Evolutionary conservation across 2,113 vertebrate genomes (phyloP), one percentile per base, ranked within the genome.

Genomic region (Mus pahari): DNA sequence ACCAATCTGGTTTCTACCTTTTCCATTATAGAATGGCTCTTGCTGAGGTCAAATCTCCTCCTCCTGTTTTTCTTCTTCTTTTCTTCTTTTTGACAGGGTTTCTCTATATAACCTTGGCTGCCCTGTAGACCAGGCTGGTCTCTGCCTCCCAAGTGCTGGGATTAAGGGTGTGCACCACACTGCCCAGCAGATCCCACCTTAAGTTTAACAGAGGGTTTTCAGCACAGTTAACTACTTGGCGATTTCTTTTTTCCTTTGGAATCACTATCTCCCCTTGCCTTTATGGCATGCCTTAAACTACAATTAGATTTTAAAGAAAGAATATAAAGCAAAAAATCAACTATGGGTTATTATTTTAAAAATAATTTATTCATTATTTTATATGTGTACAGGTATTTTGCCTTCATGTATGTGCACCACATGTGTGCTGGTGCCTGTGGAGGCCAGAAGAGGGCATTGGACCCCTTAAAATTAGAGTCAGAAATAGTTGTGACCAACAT

Each of bases 251-350:
- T 53, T 81, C 39, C 31, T 66, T 55, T 24, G 11, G 11, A 95
- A 94, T 64, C 22, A 90, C 9, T 39, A 17, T 64, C 75, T 91
- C 92, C n/a, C 19, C 24, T 92, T 88, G 75, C 71, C 92, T 88
- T 93, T 90, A 95, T 66, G 50, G 81, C 75, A 94, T 33, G 93
- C 39, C 78, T 94, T 96, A 91, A 96, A 84, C 28, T 88, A 77
- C 33, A 96, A 96, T 89, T 90, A 94, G 36, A 88, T 66, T 95
- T 31, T 94, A 77, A 95, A 96, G 53, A 73, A 92, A 90, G n/a
- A 19, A 84, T 12, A 48, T 79, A 75, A 93, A 53, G 20, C 17
- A 95, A 97, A 89, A 53, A 95, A 86, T 58, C 45, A 92, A 90
- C 28, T 48, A 60, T 58, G 91, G 71, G 83, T 88, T 82, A 95